These are phyloP conservation scores for Notamacropus eugenii DNA, from an alignment of 2,797 vertebrate species.

Conservation along the genomic window DNA sequence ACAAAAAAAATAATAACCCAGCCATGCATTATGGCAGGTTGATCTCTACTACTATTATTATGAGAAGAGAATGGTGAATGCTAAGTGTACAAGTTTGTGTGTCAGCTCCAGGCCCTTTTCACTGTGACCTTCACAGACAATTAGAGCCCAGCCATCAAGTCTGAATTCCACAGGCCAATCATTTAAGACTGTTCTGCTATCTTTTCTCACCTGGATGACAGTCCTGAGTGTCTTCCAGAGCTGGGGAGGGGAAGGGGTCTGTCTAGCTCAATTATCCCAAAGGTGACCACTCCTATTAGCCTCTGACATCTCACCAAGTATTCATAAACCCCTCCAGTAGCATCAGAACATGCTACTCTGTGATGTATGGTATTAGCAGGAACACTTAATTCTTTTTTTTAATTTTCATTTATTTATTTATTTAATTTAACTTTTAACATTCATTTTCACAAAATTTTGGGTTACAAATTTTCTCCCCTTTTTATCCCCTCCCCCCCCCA, in stretches of 20 bases:
- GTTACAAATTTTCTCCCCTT: no score
- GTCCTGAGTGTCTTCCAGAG: conserved; percentile 87
- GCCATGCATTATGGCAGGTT: conserved; percentile 99
- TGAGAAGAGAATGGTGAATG: conserved; percentile 97
- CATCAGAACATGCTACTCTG: background rate
- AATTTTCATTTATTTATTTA: no score
- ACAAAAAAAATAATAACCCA: conserved; percentile 92
- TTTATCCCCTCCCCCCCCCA: no score
- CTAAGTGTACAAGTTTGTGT: conserved; percentile 99
- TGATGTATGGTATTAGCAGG: conserved; percentile 53
- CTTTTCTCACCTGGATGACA: conserved; percentile 95
- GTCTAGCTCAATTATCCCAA: conserved; percentile 92
- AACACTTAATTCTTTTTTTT: no score
- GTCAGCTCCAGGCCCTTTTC: conserved; percentile 96
- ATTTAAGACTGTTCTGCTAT: conserved; percentile 97
- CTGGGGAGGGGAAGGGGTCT: conserved; percentile 80
- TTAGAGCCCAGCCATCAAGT: conserved; percentile 93
- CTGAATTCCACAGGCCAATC: conserved; percentile 92
- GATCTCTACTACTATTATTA: conserved; percentile 98
- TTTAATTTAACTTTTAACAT: no score
- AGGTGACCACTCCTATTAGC: conserved; percentile 92
- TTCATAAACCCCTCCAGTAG: background rate
- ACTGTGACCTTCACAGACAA: conserved; percentile 94
- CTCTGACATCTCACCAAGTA: background rate
- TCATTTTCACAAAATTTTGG: no score